Evolutionary conservation across 2,888 invertebrate genomes (phyloP).

Genomic region (Ectobius pallidus): DNA sequence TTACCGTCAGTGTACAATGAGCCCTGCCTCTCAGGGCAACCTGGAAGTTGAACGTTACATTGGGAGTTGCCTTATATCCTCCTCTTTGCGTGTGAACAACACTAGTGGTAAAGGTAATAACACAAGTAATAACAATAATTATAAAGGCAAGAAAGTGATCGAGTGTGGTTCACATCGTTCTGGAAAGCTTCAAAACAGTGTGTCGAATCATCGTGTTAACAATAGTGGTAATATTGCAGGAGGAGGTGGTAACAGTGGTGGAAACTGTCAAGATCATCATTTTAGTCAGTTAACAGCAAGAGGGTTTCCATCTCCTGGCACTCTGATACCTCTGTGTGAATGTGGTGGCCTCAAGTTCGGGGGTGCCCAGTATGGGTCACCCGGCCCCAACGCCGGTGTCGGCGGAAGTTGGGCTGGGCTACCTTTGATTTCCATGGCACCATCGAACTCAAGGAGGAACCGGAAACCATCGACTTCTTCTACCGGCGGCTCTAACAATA

Average conservation of each 20-base stretch:
- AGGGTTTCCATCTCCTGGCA: conserved; percentile 19
- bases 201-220: not conserved
- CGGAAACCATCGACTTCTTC: conserved; percentile 48
- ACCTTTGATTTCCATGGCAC: conserved; percentile 79
- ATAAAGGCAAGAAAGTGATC: conserved; percentile 37
- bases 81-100: conserved; percentile 43
- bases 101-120: conserved; percentile 50
- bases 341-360: conserved; percentile 29
- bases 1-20: conserved; percentile 60
- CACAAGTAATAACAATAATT: conserved; percentile 40
- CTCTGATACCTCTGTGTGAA: conserved; percentile 29
- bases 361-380: conserved; percentile 23
- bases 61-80: conserved; percentile 65
- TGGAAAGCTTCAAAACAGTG: not conserved
- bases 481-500: not conserved
- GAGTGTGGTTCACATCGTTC: conserved; percentile 6
- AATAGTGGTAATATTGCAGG: not conserved
- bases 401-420: conserved; percentile 72
- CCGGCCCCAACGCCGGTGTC: conserved; percentile 17
- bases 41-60: conserved; percentile 68
- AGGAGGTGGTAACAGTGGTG: not conserved
- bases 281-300: not conserved
- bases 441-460: conserved; percentile 60
- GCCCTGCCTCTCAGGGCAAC: conserved; percentile 69
- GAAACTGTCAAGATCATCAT: conserved; percentile 1